Evolutionary conservation across 2,888 invertebrate genomes (phyloP), one percentile per base, ranked within the genome.

Genomic region (Phalera bucephala): DNA sequence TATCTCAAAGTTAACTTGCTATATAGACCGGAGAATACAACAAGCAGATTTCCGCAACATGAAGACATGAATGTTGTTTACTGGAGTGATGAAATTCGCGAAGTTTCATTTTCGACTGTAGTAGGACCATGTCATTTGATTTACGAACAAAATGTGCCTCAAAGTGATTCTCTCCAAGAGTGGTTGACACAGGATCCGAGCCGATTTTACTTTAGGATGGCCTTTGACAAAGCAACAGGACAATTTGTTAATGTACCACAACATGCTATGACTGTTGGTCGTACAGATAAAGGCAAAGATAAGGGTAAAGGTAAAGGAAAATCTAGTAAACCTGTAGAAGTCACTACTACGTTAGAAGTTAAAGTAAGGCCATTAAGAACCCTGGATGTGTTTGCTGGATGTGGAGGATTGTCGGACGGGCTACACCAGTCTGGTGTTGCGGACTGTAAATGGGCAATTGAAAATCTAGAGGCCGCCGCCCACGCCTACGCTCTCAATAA

Each of bases 381-480:
- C 22, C 80, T 97, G 58, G 96, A 96, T 67, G 94, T 96, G 14
- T 97, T 97, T 75, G 95, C 96, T 45, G 96, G 96, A 0, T 96
- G 96, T 75, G 96, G 96, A 25, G 96, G 96, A 11, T 73, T 96
- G 25, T 95, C 95, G 0, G 94, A 94, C 58, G 95, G 95, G 0
- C 72, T 95, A 21, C 93, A 93, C 56, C 92, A 91, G 48, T 91
- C 95, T 3, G 95, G 94, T 0, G 76, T 94, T 2, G 91, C 93
- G 0, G 93, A 93, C 33, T 93, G 93, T 28, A 80, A 91, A 47
- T 97, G 96, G 96, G 96, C 96, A 1, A 93, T 97, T 26, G 97
- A 97, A 72, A 93, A 93, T 54, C 91, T 95, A 46, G 91, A 93
- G 44, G 90, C 94, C 0, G 96, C 96, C 0, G 96, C 96, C 0